Base-by-base conservation (phyloP, 1,140 invertebrate species). In the Apis laboriosa region DNA sequence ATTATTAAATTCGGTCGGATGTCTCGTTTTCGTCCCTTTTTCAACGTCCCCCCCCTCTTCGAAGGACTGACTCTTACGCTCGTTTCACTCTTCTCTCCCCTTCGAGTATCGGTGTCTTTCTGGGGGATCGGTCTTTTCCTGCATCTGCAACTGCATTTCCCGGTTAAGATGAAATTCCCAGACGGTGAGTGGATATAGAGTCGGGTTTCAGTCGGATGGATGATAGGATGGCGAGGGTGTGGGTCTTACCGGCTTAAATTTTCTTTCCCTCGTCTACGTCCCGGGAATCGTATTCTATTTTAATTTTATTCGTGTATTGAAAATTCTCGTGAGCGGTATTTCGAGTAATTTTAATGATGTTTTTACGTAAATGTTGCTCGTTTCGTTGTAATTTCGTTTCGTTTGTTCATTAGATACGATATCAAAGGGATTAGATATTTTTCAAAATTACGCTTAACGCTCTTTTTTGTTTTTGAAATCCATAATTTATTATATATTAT, bases 1-100 rank as follows among this genome's bases (percentile, higher is more conserved):
- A 90, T 87, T 90, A 90, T 90, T 90, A 88, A 88, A 90, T 90
- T 90, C 61, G 77, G 77, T 75, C 68, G 66, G 66, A 66, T 75
- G 74, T 56, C 53, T 87, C 74, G 66, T 81, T 72, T 80, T 61
- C 53, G 43, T 73, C 43, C 24, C 53, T 73, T 66, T 55, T 43
- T 34, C 70, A 34, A 34, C 34, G 15, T 63, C n/a, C 24, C 7
- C 51, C 9, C 11, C 9, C 28, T 17, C 9, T 34, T 34, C 34
- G 34, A 2, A 3, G 28, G 3, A 13, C 12, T 53, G 43, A n/a
- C 60, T n/a, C 34, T 53, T 56, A 28, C 53, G 21, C 75, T 63
- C 51, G 24, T 34, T 56, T 17, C 34, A 15, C 56, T 66, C 28
- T 8, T 24, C 51, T n/a, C 34, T 21, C 34, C 11, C 9, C 53